Evolutionary conservation across 2,888 invertebrate species (phyloP).

Genomic region (Entomobrya multifasciata): DNA sequence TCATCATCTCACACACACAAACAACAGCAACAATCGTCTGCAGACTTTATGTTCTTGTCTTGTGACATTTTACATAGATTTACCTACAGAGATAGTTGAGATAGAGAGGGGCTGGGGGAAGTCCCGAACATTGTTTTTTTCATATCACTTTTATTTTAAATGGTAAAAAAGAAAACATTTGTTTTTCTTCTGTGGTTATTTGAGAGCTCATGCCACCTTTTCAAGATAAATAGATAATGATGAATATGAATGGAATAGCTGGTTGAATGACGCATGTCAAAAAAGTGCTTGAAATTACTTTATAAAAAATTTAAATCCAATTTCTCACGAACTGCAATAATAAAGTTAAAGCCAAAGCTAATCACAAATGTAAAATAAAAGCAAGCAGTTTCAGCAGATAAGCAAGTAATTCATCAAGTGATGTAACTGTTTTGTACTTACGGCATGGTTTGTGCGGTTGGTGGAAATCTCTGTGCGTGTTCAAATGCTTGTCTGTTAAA

Average conservation of each 20-base stretch:
- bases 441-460: constrained; percentile 78
- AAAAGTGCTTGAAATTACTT: too few species aligned
- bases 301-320: too few species aligned
- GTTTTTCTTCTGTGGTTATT: too few species aligned
- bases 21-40: not conserved
- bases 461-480: constrained; percentile 79
- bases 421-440: constrained; percentile 71
- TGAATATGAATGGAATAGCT: not conserved
- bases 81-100: not conserved
- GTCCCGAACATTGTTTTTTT: not conserved
- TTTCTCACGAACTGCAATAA: too few species aligned
- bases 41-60: constrained; percentile 20
- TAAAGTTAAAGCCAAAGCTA: too few species aligned
- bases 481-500: constrained; percentile 79
- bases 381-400: not conserved
- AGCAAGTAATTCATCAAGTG: not conserved
- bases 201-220: not conserved
- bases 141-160: too few species aligned
- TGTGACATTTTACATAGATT: constrained; percentile 32
- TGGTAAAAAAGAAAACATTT: too few species aligned
- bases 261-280: not conserved
- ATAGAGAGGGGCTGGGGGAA: constrained; percentile 33
- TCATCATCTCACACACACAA: too few species aligned
- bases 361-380: too few species aligned
- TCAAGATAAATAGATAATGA: constrained; percentile 7